phyloP scores from a whole-genome alignment of 2,888 invertebrate genomes.

The Taenaris catops region DNA sequence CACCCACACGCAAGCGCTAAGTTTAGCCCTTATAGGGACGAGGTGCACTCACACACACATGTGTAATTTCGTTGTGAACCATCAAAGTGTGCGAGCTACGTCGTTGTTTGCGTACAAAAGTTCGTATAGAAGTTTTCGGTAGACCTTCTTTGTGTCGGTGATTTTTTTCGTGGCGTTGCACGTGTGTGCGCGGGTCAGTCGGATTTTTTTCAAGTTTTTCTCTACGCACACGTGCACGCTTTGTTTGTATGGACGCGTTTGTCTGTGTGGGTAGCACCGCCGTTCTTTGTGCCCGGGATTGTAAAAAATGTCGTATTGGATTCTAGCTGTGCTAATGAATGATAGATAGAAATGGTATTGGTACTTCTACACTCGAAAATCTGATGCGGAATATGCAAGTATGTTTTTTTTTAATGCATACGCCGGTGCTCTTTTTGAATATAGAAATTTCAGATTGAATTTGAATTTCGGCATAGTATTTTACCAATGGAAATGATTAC shows the following conservation, averaged over 20 bases:
- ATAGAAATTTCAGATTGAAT: constrained; percentile 33
- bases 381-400: constrained; percentile 48
- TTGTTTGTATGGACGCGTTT: constrained; percentile 46
- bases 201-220: constrained; percentile 74
- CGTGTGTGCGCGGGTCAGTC: constrained; percentile 70
- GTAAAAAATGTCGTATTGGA: constrained; percentile 80
- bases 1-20: constrained; percentile 56
- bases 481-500: constrained; percentile 28
- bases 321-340: constrained; percentile 77
- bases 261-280: constrained; percentile 56
- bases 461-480: constrained; percentile 36
- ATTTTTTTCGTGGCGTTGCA: constrained; percentile 67
- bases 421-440: constrained; percentile 31
- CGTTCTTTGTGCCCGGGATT: constrained; percentile 75
- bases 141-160: constrained; percentile 78
- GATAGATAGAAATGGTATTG: constrained; percentile 66
- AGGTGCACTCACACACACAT: constrained; percentile 61
- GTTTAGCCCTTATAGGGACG: constrained; percentile 60
- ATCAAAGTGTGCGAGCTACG: constrained; percentile 32
- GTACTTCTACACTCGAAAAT: constrained; percentile 46
- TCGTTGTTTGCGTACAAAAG: constrained; percentile 58
- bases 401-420: constrained; percentile 30
- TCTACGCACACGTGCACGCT: constrained; percentile 42
- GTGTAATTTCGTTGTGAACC: constrained; percentile 44
- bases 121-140: constrained; percentile 76